Base-by-base conservation (phyloP, 2,797 vertebrate species). In the Percopsis omiscomaycus region DNA sequence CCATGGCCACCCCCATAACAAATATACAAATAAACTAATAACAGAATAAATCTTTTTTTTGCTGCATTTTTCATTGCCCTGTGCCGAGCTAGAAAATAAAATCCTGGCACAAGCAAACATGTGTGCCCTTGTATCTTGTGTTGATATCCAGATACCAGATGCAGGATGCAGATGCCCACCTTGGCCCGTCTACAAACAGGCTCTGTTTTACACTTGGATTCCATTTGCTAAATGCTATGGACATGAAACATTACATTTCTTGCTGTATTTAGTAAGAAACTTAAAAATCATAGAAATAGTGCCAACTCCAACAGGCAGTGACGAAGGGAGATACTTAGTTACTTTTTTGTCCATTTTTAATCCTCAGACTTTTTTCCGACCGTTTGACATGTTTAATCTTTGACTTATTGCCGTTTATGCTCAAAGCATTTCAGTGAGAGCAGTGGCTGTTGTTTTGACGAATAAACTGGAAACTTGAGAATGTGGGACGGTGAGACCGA, bases 111-210 rank as follows among this genome's bases (percentile, higher is more conserved):
- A 16, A 1, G 12, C 48, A 64, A 37, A 37, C 29, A 51, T 59
- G 1, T 30, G 6, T 29, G 71, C 55, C 47, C 66, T 15, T 69
- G 58, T 15, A 65, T 75, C 71, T 53, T 68, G 32, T 73, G 45
- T 57, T 64, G 63, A 80, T 70, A 81, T 64, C 55, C 30, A 73
- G 32, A 22, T 22, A 22, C 22, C 22, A 22, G 22, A 22, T 22
- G 22, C 22, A 22, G 22, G 22, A 22, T 22, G 48, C 74, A 78
- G 71, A 80, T 68, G 77, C 75, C 68, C 45, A 47, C 30, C 59
- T 60, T 83, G 75, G 69, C 72, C 74, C 61, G 54, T 74, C 49
- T 72, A 74, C 61, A 71, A 55, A 83, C 61, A 53, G n/a, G 62
- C 71, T 74, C 63, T 59, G 73, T 64, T 67, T 46, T 66, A 69